These are phyloP conservation scores for Uloborus diversus DNA, from an alignment of 1,140 invertebrate genomes.

Conservation along the genomic window DNA sequence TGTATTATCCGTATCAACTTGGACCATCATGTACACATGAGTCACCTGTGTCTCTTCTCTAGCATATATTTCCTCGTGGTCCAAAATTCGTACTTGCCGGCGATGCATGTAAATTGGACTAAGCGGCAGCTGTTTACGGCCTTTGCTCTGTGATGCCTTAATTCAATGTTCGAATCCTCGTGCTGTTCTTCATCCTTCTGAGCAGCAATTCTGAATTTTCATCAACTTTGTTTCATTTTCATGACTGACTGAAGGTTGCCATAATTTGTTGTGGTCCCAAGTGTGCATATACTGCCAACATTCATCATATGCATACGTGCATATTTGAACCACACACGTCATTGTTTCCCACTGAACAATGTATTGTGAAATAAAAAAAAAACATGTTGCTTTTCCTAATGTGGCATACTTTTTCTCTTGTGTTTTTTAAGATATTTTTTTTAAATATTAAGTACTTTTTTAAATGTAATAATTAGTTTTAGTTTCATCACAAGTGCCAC, in stretches of 20 bases:
- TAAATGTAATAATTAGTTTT: too few relatives aligned
- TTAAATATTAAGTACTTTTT: too few relatives aligned
- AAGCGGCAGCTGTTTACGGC: constrained; percentile 32
- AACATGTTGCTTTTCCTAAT: background rate
- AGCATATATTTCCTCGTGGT: background rate
- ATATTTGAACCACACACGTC: constrained; percentile 10
- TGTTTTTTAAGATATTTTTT: constrained; percentile 2
- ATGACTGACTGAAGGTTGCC: constrained; percentile 32
- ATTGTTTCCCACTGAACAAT: background rate
- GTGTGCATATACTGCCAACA: constrained; percentile 43
- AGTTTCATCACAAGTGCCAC: too few relatives aligned
- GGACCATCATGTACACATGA: too few relatives aligned
- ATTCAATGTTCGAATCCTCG: constrained; percentile 25
- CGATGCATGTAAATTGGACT: background rate
- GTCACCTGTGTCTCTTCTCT: background rate
- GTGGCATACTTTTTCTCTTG: constrained; percentile 13
- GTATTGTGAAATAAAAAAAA: constrained; percentile 1
- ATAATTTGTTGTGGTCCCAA: constrained; percentile 34
- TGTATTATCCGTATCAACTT: background rate
- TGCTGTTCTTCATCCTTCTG: background rate
- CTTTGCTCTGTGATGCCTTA: constrained; percentile 55
- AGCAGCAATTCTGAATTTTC: background rate
- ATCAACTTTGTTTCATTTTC: constrained; percentile 39
- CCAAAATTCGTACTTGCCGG: background rate
- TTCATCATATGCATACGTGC: constrained; percentile 31